phyloP scores from a whole-genome alignment of 2,797 vertebrate genomes.

The Centropyge bicolor region DNA sequence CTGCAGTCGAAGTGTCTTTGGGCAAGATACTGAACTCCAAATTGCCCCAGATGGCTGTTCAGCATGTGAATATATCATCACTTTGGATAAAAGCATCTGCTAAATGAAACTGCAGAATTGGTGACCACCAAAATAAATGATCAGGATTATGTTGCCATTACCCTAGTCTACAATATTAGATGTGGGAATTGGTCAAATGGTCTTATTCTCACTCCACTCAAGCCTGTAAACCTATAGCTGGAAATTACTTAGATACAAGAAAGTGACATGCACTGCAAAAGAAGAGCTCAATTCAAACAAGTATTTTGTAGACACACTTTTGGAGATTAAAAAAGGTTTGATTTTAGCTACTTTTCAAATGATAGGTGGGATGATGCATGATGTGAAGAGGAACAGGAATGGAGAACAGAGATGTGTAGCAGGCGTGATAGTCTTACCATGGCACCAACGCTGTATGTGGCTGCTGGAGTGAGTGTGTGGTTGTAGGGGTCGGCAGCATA shows the following conservation, averaged over 20 bases:
- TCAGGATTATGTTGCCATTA: background rate
- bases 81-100: too few relatives aligned
- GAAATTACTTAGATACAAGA: background rate
- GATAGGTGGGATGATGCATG: conserved; percentile 8
- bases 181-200: conserved; percentile 13
- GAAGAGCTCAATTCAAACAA: background rate
- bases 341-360: background rate
- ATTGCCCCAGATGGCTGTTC: too few relatives aligned
- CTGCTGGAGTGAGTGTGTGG: conserved; percentile 98
- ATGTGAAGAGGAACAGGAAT: background rate
- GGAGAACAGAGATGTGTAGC: background rate
- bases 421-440: conserved; percentile 88
- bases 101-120: too few relatives aligned
- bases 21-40: too few relatives aligned
- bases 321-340: background rate
- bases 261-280: conserved; percentile 2
- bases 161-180: conserved; percentile 11
- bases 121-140: background rate
- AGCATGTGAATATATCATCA: too few relatives aligned
- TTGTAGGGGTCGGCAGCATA: conserved; percentile 99
- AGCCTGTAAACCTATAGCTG: background rate
- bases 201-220: conserved; percentile 3
- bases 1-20: too few relatives aligned
- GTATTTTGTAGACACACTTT: conserved; percentile 5
- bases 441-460: conserved; percentile 99